Evolutionary conservation across 2,888 invertebrate species (phyloP).

Genomic region (Sminthurides aquaticus): DNA sequence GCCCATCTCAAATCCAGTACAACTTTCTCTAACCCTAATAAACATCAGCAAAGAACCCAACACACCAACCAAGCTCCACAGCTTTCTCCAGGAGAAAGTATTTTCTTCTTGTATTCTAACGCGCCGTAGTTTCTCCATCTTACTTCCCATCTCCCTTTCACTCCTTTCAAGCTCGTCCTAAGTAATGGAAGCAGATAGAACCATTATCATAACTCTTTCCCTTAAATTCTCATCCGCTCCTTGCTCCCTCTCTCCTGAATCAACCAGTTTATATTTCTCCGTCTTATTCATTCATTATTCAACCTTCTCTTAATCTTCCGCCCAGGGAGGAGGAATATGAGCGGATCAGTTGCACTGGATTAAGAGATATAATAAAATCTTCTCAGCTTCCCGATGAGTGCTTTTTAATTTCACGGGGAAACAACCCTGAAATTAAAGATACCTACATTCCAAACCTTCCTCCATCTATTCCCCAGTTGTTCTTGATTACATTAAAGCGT

Average conservation of each 20-base stretch:
- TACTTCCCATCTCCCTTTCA: too few relatives aligned
- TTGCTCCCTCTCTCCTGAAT: neutral
- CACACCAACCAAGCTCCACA: too few relatives aligned
- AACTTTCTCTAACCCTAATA: too few relatives aligned
- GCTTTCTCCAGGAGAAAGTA: too few relatives aligned
- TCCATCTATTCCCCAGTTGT: too few relatives aligned
- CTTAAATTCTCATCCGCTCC: neutral
- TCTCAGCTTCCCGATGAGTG: neutral
- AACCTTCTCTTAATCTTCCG: neutral
- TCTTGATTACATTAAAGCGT: too few relatives aligned
- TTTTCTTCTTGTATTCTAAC: too few relatives aligned
- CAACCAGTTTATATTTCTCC: neutral
- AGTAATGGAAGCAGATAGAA: neutral
- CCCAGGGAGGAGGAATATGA: neutral
- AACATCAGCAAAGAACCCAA: too few relatives aligned
- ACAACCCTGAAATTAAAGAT: neutral
- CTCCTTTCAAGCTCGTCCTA: neutral
- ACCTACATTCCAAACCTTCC: neutral
- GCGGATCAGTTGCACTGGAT: neutral
- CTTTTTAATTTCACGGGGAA: neutral
- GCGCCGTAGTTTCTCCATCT: too few relatives aligned
- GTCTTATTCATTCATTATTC: neutral
- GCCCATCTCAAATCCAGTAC: too few relatives aligned
- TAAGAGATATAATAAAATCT: neutral
- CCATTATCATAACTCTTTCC: neutral